Conservation (phyloP, 2,113 vertebrate genomes). For the Paratilapia polleni region DNA sequence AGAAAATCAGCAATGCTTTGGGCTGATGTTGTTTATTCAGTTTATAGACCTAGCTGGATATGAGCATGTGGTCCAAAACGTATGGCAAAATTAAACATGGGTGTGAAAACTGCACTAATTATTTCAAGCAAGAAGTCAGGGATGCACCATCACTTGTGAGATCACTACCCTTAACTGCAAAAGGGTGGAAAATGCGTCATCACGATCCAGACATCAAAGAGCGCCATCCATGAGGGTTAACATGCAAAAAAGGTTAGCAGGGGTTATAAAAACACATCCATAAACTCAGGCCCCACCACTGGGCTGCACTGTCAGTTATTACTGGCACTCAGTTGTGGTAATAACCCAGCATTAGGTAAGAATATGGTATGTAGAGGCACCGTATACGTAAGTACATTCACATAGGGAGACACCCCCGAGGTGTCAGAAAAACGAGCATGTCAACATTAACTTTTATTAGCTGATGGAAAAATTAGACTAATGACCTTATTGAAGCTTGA, state of each 20-base stretch:
- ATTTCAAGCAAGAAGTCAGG: neutral
- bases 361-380: conserved; percentile 31
- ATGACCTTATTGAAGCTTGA: conserved; percentile 20
- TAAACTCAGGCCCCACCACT: conserved; percentile 56
- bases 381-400: conserved; percentile 36
- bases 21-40: neutral
- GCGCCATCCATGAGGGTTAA: conserved; percentile 49
- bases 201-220: conserved; percentile 66
- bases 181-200: conserved; percentile 69
- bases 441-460: conserved; percentile 59
- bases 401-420: conserved; percentile 47
- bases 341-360: conserved; percentile 61
- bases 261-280: conserved; percentile 70
- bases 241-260: conserved; percentile 59
- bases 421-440: conserved; percentile 59
- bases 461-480: conserved; percentile 63
- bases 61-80: neutral
- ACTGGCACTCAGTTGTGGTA: conserved; percentile 52
- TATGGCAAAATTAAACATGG: neutral
- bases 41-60: neutral
- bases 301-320: conserved; percentile 51
- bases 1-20: neutral
- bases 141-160: conserved; percentile 65
- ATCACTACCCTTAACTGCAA: conserved; percentile 49
- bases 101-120: neutral